A percentile compares a stretch with the other conserved stretches of the same genome.
Conservation (phyloP, 2,797 vertebrate genomes). For the Eremophila alpestris region DNA sequence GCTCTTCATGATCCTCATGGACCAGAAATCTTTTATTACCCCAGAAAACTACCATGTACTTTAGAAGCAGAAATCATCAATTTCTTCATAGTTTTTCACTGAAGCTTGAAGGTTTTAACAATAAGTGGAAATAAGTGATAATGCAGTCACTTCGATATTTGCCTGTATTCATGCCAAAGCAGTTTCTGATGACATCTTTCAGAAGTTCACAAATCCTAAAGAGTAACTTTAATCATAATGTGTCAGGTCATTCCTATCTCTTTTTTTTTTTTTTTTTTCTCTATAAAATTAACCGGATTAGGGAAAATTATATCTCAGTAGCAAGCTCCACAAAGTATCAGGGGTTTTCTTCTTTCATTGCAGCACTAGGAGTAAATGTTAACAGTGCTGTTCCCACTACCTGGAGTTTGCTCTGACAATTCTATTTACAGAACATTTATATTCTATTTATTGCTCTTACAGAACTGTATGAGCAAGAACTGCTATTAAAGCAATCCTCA, state of each 20-base stretch:
- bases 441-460: not conserved
- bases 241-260: not conserved
- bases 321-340: slow-evolving; percentile 12
- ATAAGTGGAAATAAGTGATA: slow-evolving; percentile 18
- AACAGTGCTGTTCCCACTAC: slow-evolving; percentile 12
- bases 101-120: slow-evolving; percentile 30
- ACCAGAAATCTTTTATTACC: not conserved
- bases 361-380: not conserved
- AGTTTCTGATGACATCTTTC: slow-evolving; percentile 37
- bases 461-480: not conserved
- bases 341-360: slow-evolving; percentile 1
- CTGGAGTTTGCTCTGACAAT: not conserved
- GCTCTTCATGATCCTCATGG: not conserved
- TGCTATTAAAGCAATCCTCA: slow-evolving; percentile 15
- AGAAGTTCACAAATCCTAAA: slow-evolving; percentile 31
- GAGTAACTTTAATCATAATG: slow-evolving; percentile 36
- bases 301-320: slow-evolving; percentile 10
- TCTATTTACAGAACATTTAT: not conserved
- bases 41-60: not conserved
- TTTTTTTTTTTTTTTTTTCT: too few species aligned
- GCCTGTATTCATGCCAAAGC: slow-evolving; percentile 13
- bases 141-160: slow-evolving; percentile 41
- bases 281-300: not conserved
- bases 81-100: slow-evolving; percentile 30
- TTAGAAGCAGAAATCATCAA: not conserved